Base-by-base conservation (phyloP, 1,140 invertebrate species). In the Aphelenchoides besseyi region DNA sequence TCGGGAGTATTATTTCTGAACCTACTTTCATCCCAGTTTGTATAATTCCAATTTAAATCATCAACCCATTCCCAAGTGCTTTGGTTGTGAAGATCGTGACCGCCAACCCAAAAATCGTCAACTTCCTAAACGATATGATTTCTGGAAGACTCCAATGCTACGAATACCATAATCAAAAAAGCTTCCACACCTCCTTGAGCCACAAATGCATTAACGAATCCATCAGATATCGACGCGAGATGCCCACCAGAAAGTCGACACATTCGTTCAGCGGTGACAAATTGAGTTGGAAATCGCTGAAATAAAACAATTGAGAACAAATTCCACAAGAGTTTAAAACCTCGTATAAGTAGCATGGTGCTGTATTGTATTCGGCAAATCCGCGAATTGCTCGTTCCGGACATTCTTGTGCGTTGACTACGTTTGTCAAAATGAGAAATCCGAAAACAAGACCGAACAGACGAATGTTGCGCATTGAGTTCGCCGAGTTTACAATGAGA, bases 1-100 rank as follows among this genome's bases (percentile, higher is more conserved):
- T 52, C 48, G 36, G 64, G 28, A 53, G 26, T 67, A 52, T 30
- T 67, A 30, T 67, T 33, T 67, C 32, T 67, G 41, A n/a, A 67
- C 36, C 48, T 23, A 67, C 41, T 48, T 23, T 59, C 23, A 23
- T 59, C 55, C 55, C 55, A 59, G 18, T 59, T 59, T 33, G 55
- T 59, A 23, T 59, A 59, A 23, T 18, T 18, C 5, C 5, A 59
- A 18, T 28, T 18, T 8, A 8, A 8, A 33, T 59, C 55, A 23
- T 59, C 55, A 5, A 33, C 32, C 55, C 55, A 59, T 33, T 59
- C 55, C 55, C 55, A 59, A 5, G 55, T 59, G 5, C 5, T 16
- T 33, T 59, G 55, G 18, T 18, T 59, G 55, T 59, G 55, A 5
- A 59, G 55, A 23, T 59, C 55, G 18, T 59, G 5, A 8, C 55